A percentile compares a stretch with the other conserved stretches of the same genome.
These are phyloP conservation scores for Brachionus rubens DNA, from an alignment of 1,140 invertebrate species.

Conservation along the genomic window DNA sequence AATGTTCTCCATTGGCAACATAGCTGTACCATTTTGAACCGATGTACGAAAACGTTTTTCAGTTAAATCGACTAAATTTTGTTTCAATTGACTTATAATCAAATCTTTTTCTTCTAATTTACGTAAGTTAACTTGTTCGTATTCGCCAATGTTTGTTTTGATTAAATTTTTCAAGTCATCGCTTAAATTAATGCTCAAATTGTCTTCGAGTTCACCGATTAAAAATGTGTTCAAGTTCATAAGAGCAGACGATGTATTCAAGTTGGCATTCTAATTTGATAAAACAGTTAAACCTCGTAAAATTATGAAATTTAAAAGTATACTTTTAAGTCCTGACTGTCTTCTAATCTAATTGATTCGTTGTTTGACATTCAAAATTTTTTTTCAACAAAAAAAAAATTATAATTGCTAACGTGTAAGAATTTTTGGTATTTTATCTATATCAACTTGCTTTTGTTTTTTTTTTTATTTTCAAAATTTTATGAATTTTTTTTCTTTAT, in stretches of 20 bases:
- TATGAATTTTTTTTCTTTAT: too few relatives aligned
- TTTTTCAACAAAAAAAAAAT: too few relatives aligned
- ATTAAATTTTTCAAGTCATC: constrained; percentile 33
- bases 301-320: background rate
- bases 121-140: background rate
- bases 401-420: background rate
- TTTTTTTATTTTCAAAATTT: too few relatives aligned
- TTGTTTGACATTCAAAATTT: too few relatives aligned
- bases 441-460: background rate
- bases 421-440: background rate
- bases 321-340: too few relatives aligned
- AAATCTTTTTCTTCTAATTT: constrained; percentile 35
- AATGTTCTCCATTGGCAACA: background rate
- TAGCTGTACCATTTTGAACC: background rate
- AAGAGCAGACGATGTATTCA: background rate
- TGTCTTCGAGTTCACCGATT: constrained; percentile 4
- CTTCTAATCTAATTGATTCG: too few relatives aligned
- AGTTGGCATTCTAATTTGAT: background rate
- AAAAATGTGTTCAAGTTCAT: background rate
- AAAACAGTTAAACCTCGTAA: background rate
- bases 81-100: constrained; percentile 1
- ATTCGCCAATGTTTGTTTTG: background rate
- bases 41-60: constrained; percentile 27
- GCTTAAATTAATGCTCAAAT: constrained; percentile 13
- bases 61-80: constrained; percentile 17